Percentiles rank a stretch among this genome's conserved stretches.
phyloP scores from a whole-genome alignment of 2,888 invertebrate genomes.

The Ophion costatus region DNA sequence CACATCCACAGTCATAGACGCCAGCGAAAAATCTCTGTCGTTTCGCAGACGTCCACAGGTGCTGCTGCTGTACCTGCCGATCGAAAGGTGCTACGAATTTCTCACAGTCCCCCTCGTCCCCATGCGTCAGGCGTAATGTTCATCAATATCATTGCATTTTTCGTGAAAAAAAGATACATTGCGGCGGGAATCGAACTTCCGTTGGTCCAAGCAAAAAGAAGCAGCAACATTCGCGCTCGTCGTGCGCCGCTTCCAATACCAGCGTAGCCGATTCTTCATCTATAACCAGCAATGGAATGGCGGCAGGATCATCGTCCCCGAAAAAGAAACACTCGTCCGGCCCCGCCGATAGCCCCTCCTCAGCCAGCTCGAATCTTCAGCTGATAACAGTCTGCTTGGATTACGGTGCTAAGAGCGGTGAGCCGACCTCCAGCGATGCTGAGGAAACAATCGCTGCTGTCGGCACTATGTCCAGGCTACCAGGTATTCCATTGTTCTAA shows the following conservation, averaged over 20 bases:
- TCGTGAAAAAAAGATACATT: conserved; percentile 55
- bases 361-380: conserved; percentile 68
- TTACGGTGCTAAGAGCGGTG: conserved; percentile 78
- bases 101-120: background rate
- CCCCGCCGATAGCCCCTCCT: conserved; percentile 75
- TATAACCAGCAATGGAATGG: conserved; percentile 79
- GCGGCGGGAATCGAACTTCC: conserved; percentile 74
- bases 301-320: conserved; percentile 76
- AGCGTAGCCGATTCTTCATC: conserved; percentile 74
- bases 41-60: conserved; percentile 76
- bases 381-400: conserved; percentile 75
- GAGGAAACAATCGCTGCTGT: conserved; percentile 81
- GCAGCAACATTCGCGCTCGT: conserved; percentile 44
- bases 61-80: conserved; percentile 73
- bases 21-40: conserved; percentile 80
- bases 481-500: conserved; percentile 73
- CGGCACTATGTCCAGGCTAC: conserved; percentile 78
- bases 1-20: conserved; percentile 78
- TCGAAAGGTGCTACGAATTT: conserved; percentile 75
- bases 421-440: conserved; percentile 80
- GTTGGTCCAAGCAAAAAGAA: conserved; percentile 75
- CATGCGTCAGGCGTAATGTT: background rate
- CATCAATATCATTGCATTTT: background rate
- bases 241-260: conserved; percentile 67
- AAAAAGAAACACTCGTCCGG: conserved; percentile 77